Evolutionary conservation across 2,888 invertebrate genomes (phyloP), one percentile per base, ranked within the genome.

Genomic region (Orchesellides sinensis): DNA sequence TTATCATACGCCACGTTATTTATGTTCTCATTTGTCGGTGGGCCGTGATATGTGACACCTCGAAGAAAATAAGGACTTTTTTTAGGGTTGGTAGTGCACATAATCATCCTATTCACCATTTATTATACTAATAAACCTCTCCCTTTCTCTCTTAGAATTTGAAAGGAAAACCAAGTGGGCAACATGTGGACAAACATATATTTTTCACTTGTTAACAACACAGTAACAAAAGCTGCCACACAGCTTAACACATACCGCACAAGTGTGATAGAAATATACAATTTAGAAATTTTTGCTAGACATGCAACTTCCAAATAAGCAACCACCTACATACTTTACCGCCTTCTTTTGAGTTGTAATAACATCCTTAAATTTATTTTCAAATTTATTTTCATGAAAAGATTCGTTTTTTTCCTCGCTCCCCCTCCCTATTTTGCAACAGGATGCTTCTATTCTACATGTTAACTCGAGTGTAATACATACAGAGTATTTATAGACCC

Each of bases 1-100:
- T 81, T 73, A 68, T 73, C 61, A 81, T 49, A 52, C 59, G 81
- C 61, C 49, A 14, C 81, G 59, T 81, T 68, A 81, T 81, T 81
- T 81, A 81, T 68, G 49, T 29, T 74, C 81, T 59, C 80, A 66
- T 65, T 59, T 81, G 68, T 68, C 66, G 5, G 47, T 69, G 21
- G 45, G 19, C 14, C 70, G 27, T 52, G 79, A 70, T 40, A 79
- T 65, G 54, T 61, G 69, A 79, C 54, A 65, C 70, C 70, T 70
- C 59, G 25, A 40, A 32, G 25, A 29, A 63, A 52, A 61, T 14
- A 27, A 72, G 27, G 14, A 61, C 47, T 29, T 54, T 12, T 23
- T 21, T 19, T 4, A 63, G 21, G n/a, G 29, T 63, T 52, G 27
- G 25, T 10, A n/a, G n/a, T n/a, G n/a, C n/a, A n/a, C n/a, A n/a